phyloP scores from a whole-genome alignment of 2,797 vertebrate species.

The Brotula barbata region DNA sequence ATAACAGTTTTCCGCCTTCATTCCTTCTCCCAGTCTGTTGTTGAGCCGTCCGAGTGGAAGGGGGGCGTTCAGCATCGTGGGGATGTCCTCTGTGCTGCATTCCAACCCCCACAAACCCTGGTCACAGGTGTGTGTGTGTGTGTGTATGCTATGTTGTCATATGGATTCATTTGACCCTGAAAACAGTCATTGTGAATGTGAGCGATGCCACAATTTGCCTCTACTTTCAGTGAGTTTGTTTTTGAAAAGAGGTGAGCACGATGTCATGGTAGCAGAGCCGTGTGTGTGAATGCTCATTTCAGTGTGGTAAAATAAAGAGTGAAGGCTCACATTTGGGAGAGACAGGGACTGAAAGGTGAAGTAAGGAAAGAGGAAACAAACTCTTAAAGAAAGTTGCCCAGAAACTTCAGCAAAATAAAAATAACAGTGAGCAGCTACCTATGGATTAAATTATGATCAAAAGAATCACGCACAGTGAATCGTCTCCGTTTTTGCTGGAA shows the following conservation, averaged over 20 bases:
- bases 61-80: conserved; percentile 68
- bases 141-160: conserved; percentile 17
- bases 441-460: conserved; percentile 60
- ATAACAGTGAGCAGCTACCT: conserved; percentile 37
- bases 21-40: conserved; percentile 54
- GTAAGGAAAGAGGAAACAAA: conserved; percentile 27
- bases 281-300: background rate
- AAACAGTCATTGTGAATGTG: background rate
- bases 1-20: conserved; percentile 79
- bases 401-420: conserved; percentile 22
- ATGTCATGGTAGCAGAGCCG: background rate
- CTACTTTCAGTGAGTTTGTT: background rate
- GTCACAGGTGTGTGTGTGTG: conserved; percentile 71
- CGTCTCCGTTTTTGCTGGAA: conserved; percentile 32
- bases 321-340: conserved; percentile 24
- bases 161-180: background rate
- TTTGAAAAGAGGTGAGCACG: conserved; percentile 1
- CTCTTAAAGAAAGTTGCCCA: conserved; percentile 3
- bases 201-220: too few relatives aligned
- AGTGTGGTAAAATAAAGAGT: conserved; percentile 29
- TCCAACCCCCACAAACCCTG: conserved; percentile 78
- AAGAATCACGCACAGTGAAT: conserved; percentile 26
- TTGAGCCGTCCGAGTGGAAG: conserved; percentile 80
- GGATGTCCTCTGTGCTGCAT: conserved; percentile 70
- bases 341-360: background rate